Conservation (phyloP, 2,113 vertebrate genomes). For the Nycticorax nycticorax region DNA sequence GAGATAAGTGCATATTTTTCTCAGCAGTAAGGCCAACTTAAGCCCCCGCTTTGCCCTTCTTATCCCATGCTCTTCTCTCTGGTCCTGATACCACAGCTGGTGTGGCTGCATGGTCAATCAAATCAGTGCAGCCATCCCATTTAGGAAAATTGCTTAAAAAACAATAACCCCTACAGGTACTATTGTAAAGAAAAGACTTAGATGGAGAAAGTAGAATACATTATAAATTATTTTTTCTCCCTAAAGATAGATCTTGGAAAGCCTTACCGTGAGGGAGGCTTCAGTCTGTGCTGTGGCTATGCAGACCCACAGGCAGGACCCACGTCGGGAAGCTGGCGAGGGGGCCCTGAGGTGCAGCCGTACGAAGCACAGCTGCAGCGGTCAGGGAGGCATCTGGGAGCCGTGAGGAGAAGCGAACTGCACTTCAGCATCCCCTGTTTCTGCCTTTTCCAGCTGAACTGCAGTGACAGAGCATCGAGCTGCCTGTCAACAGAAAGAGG, state of each 20-base stretch:
- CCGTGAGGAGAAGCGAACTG: fast-evolving
- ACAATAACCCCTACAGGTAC: neutral
- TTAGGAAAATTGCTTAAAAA: neutral
- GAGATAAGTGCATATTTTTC: neutral
- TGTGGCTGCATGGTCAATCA: neutral
- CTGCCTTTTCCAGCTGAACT: neutral
- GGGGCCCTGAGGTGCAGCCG: fast-evolving
- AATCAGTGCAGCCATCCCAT: neutral
- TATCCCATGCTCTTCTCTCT: neutral
- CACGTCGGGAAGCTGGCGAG: fast-evolving
- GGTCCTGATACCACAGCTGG: neutral
- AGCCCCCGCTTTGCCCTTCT: neutral
- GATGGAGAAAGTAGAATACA: neutral
- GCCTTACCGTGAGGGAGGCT: neutral
- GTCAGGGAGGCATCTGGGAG: fast-evolving
- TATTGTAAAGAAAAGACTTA: neutral
- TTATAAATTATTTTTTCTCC: neutral
- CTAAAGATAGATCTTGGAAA: neutral
- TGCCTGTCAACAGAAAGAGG: neutral
- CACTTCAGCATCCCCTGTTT: fast-evolving
- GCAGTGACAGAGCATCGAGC: neutral
- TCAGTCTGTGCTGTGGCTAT: fast-evolving
- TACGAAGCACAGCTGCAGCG: fast-evolving
- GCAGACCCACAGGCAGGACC: neutral
- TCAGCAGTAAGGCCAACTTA: neutral